Conservation (phyloP, 2,888 invertebrate species). For the Diarsia rubi region DNA sequence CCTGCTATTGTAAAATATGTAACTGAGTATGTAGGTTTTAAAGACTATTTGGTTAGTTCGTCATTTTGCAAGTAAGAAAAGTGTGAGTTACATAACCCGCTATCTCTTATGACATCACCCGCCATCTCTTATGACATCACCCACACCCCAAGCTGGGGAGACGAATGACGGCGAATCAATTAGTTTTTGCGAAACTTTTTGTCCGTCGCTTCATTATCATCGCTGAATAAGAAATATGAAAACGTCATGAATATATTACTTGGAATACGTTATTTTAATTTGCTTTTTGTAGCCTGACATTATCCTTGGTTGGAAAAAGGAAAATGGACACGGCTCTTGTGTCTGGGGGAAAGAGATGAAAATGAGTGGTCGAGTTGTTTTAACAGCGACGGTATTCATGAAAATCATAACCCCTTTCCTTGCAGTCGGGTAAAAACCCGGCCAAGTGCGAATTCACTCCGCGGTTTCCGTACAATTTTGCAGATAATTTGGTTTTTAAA, state of each 20-base stretch:
- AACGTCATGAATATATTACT: conserved; percentile 75
- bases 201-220: conserved; percentile 72
- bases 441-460: too few species aligned
- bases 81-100: neutral
- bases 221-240: conserved; percentile 66
- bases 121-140: conserved; percentile 41
- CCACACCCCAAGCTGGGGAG: conserved; percentile 58
- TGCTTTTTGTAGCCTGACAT: conserved; percentile 18
- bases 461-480: too few species aligned
- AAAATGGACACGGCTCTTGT: neutral
- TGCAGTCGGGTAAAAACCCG: too few species aligned
- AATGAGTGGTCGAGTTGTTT: neutral
- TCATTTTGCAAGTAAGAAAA: neutral
- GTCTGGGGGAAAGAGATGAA: neutral
- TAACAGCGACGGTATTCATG: neutral
- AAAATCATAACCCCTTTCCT: too few species aligned
- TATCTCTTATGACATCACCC: neutral
- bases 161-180: conserved; percentile 76
- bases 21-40: neutral
- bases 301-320: conserved; percentile 10
- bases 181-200: conserved; percentile 76
- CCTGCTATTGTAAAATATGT: neutral
- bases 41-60: neutral
- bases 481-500: too few species aligned
- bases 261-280: conserved; percentile 46